Conservation (phyloP, 2,113 vertebrate genomes). For the Tympanuchus pallidicinctus region DNA sequence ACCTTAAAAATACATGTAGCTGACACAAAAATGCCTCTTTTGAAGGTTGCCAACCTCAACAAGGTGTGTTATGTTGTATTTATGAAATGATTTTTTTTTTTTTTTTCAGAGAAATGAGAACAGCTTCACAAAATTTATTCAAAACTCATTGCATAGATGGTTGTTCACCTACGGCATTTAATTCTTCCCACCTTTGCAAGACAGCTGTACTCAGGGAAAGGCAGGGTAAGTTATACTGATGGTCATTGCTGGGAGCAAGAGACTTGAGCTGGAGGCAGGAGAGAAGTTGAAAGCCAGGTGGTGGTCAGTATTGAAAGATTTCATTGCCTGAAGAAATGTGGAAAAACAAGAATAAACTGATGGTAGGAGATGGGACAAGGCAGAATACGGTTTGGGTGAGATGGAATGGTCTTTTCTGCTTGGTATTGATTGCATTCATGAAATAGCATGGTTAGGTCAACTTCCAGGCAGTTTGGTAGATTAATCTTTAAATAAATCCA, state of each 20-base stretch:
- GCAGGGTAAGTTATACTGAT: constrained; percentile 50
- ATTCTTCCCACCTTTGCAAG: constrained; percentile 62
- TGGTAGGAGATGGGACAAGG: constrained; percentile 15
- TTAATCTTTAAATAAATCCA: constrained; percentile 63
- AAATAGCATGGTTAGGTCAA: constrained; percentile 35
- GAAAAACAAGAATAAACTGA: constrained; percentile 21
- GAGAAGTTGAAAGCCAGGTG: constrained; percentile 57
- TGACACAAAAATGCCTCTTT: constrained; percentile 60
- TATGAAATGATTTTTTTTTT: constrained; percentile 37
- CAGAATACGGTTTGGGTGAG: constrained; percentile 35
- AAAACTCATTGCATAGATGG: neutral
- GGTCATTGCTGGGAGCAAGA: constrained; percentile 56
- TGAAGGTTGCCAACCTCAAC: constrained; percentile 57
- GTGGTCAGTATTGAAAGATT: constrained; percentile 39
- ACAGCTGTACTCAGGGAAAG: constrained; percentile 81
- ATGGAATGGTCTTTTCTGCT: constrained; percentile 64
- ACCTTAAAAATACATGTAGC: constrained; percentile 66
- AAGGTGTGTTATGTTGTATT: constrained; percentile 26
- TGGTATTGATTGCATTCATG: constrained; percentile 55
- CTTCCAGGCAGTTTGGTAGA: constrained; percentile 64
- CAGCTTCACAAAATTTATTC: neutral
- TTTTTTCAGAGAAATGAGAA: constrained; percentile 4
- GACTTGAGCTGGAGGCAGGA: constrained; percentile 49
- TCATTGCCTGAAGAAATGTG: constrained; percentile 39
- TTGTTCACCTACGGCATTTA: constrained; percentile 53